These are phyloP conservation scores for Shargacucullia verbasci DNA, from an alignment of 2,888 invertebrate species.

Conservation along the genomic window DNA sequence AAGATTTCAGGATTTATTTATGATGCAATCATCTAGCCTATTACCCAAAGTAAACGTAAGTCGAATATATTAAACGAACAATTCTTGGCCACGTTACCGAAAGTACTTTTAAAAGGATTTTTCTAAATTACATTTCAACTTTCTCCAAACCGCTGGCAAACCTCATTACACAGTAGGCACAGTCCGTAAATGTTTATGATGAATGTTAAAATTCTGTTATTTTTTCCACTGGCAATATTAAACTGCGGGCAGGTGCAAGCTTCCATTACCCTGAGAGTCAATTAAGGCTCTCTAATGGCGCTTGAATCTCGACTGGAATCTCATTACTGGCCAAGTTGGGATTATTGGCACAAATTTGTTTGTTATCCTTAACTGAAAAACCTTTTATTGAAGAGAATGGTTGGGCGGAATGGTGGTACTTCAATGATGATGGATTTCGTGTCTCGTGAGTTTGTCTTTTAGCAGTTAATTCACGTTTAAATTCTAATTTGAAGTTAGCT, in stretches of 20 bases:
- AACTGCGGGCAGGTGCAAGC: slow-evolving; percentile 60
- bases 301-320: slow-evolving; percentile 54
- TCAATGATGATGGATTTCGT: slow-evolving; percentile 5
- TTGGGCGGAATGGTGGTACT: slow-evolving; percentile 2
- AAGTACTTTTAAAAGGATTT: neutral
- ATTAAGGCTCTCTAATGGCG: slow-evolving; percentile 57
- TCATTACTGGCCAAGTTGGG: slow-evolving; percentile 51
- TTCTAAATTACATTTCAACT: slow-evolving; percentile 1
- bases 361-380: slow-evolving; percentile 44
- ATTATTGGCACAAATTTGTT: slow-evolving; percentile 48
- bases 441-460: slow-evolving; percentile 7
- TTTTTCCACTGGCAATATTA: slow-evolving; percentile 38
- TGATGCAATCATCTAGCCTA: too few relatives aligned
- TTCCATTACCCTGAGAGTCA: slow-evolving; percentile 59
- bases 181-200: slow-evolving; percentile 40
- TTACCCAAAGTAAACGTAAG: too few relatives aligned
- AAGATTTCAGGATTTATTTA: too few relatives aligned
- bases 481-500: too few relatives aligned
- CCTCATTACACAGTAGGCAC: slow-evolving; percentile 22
- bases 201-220: slow-evolving; percentile 34
- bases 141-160: neutral
- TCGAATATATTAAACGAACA: too few relatives aligned
- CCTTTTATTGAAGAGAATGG: slow-evolving; percentile 19
- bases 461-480: slow-evolving; percentile 10
- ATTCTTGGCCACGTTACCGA: neutral